Percentiles rank a stretch among this genome's conserved stretches.
phyloP scores from a whole-genome alignment of 2,888 invertebrate species.

The Nephrotoma guestfalica region DNA sequence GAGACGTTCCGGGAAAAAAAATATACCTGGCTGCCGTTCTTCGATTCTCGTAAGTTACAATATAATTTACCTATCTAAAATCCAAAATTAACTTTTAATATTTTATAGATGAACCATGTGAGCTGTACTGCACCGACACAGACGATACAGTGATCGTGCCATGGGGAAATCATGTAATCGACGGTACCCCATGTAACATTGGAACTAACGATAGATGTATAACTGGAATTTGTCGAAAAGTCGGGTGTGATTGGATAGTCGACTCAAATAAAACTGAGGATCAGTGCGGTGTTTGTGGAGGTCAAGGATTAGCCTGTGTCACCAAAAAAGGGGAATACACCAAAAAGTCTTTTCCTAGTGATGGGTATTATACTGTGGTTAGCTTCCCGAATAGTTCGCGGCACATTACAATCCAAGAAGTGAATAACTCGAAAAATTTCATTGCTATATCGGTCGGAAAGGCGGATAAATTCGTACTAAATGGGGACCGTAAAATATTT shows the following conservation, averaged over 20 bases:
- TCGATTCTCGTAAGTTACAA: conserved; percentile 46
- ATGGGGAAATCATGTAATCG: conserved; percentile 52
- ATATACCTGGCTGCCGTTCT: conserved; percentile 57
- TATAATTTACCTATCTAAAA: not conserved
- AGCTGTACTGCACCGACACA: conserved; percentile 65
- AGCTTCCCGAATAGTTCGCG: conserved; percentile 65
- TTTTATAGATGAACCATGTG: conserved; percentile 54
- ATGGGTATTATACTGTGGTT: conserved; percentile 42
- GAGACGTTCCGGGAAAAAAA: conserved; percentile 50
- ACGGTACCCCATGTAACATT: conserved; percentile 73
- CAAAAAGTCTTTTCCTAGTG: conserved; percentile 41
- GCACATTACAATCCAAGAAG: conserved; percentile 63
- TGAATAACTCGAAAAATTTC: conserved; percentile 60
- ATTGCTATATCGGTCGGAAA: conserved; percentile 61
- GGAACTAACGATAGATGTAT: conserved; percentile 78
- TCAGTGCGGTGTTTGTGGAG: conserved; percentile 74
- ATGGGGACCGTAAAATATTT: conserved; percentile 55
- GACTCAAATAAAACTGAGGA: conserved; percentile 68
- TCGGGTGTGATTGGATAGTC: conserved; percentile 84
- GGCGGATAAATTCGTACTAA: conserved; percentile 57
- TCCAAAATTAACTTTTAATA: not conserved
- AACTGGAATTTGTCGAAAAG: conserved; percentile 61
- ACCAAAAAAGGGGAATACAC: conserved; percentile 43
- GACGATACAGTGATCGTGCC: conserved; percentile 60
- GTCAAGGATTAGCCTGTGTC: conserved; percentile 66